phyloP scores from a whole-genome alignment of 2,797 vertebrate species.

The Gymnocypris eckloni region DNA sequence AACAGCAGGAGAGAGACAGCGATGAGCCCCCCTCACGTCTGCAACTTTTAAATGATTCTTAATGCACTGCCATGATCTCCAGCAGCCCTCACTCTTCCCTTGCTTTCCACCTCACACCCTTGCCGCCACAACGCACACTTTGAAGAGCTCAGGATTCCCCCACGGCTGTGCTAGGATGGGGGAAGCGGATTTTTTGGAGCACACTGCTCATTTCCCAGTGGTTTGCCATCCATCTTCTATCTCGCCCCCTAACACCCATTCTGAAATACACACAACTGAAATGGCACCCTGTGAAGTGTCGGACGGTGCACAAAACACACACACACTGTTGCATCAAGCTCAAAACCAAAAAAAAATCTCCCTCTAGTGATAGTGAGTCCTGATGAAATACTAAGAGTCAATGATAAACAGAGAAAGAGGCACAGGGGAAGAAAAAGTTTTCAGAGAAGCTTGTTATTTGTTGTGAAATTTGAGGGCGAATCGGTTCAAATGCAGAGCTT shows the following conservation, averaged over 20 bases:
- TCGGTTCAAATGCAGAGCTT: constrained; percentile 28
- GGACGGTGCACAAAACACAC: constrained; percentile 22
- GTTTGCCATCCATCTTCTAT: constrained; percentile 17
- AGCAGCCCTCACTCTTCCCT: constrained; percentile 4
- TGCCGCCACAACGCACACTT: constrained; percentile 29
- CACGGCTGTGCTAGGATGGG: constrained; percentile 45
- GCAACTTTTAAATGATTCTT: constrained; percentile 52
- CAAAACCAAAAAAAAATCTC: constrained; percentile 7
- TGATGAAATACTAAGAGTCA: constrained; percentile 43
- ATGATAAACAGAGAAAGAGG: constrained; percentile 26
- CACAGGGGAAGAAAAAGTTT: constrained; percentile 24
- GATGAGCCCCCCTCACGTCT: constrained; percentile 18
- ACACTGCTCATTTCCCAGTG: constrained; percentile 36
- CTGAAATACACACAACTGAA: constrained; percentile 24
- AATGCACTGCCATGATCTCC: constrained; percentile 50
- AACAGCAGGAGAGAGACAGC: constrained; percentile 30
- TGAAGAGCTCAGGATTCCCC: constrained; percentile 53
- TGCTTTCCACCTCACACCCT: background rate
- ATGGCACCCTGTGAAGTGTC: constrained; percentile 47
- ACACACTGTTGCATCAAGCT: constrained; percentile 46
- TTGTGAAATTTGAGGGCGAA: constrained; percentile 16
- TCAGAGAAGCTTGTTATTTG: constrained; percentile 35
- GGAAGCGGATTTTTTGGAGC: constrained; percentile 33
- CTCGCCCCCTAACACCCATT: constrained; percentile 38
- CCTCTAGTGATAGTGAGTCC: constrained; percentile 24